Evolutionary conservation across 2,797 vertebrate genomes (phyloP).

Genomic region (Psittacula echo): DNA sequence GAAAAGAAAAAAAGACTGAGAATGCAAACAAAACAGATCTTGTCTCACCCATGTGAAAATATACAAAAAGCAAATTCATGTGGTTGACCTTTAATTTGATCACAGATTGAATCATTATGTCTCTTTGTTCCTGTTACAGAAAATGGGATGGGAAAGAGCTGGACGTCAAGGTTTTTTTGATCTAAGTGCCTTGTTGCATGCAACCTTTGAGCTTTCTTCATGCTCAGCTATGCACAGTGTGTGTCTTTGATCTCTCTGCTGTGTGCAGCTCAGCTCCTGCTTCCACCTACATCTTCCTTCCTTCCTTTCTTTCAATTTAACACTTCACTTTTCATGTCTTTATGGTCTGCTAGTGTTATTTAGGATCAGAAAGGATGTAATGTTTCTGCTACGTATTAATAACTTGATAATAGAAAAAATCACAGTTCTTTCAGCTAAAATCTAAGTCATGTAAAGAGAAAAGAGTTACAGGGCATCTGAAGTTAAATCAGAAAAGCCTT

Average conservation of each 20-base stretch:
- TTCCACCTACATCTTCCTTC: constrained; percentile 42
- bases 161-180: background rate
- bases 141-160: background rate
- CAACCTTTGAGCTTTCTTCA: background rate
- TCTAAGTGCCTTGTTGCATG: background rate
- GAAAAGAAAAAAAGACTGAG: background rate
- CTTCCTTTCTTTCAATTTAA: background rate
- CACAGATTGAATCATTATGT: background rate
- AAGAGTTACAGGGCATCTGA: background rate
- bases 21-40: background rate
- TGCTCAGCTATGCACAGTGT: background rate
- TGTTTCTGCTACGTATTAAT: background rate
- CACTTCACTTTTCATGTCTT: background rate
- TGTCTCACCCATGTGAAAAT: background rate
- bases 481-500: background rate
- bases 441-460: background rate
- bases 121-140: background rate
- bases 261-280: background rate
- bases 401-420: background rate
- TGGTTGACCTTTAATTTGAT: background rate
- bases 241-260: background rate
- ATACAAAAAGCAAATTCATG: background rate
- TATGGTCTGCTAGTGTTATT: background rate
- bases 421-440: background rate
- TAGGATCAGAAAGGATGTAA: background rate